Base-by-base conservation (phyloP, 2,888 invertebrate genomes). In the Minunthozetes semirufus region DNA sequence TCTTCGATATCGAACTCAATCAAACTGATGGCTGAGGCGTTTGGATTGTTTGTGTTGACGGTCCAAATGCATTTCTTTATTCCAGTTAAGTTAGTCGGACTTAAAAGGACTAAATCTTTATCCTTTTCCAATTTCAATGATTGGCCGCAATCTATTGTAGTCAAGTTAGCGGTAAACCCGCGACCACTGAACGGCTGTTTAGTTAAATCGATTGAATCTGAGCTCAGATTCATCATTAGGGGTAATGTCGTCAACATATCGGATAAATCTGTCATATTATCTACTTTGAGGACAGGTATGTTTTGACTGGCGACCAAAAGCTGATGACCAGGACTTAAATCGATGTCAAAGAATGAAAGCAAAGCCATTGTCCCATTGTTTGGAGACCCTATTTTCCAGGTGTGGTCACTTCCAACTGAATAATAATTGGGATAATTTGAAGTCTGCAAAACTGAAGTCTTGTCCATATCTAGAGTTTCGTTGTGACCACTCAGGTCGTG, bases 51-150 rank as follows among this genome's bases (percentile, higher is more conserved):
- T n/a, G 48, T 48, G 25, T 1, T 48, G 6, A 70, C 25, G 2
- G 25, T 70, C 70, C 70, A 70, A 70, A 70, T 48, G 48, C 70
- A 70, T 70, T 70, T 17, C 5, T 46, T 15, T 9, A 70, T 48
- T 1, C 70, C 70, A 1, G 38, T 17, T 48, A 48, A 17, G 5
- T 2, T 22, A 1, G 11, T 15, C 1, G 70, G 70, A 1, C 48
- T 70, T 13, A 48, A 25, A 25, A 70, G 42, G 15, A 2, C 25
- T 0, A 6, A 0, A 11, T 9, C 17, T 25, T 22, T 25, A 8
- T 17, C 19, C 2, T 46, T 8, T 25, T 15, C 25, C 25, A 70
- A 22, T 25, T 13, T 15, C 6, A 46, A 0, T n/a, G 0, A 6
- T 8, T 15, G 25, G 1, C 70, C 70, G 17, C 70, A 70, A 0